Evolutionary conservation across 2,113 vertebrate species (phyloP).

Genomic region (Cololabis saira): DNA sequence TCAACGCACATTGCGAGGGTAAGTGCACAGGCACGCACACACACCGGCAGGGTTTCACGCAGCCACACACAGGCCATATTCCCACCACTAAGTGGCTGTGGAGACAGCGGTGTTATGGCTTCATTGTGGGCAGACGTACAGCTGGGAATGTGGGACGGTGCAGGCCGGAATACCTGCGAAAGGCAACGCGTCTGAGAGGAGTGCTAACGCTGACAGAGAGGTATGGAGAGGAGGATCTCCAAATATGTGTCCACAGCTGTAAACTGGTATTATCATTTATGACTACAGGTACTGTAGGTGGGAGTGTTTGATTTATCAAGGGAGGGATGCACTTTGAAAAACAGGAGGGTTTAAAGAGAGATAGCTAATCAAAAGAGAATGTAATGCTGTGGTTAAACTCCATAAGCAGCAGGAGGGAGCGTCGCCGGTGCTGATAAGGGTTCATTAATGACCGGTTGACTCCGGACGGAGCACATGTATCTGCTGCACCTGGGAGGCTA

Average conservation of each 20-base stretch:
- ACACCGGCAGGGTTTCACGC: neutral
- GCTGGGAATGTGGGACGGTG: constrained; percentile 71
- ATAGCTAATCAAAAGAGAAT: constrained; percentile 22
- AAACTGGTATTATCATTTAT: constrained; percentile 14
- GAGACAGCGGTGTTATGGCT: constrained; percentile 70
- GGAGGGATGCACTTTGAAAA: constrained; percentile 5
- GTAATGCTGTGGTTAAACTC: constrained; percentile 14
- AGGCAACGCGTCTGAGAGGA: constrained; percentile 54
- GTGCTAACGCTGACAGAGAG: constrained; percentile 66
- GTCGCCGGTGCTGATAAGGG: constrained; percentile 24
- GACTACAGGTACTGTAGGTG: constrained; percentile 3
- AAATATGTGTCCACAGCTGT: constrained; percentile 18
- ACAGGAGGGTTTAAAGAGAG: constrained; percentile 24
- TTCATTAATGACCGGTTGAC: neutral
- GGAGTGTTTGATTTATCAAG: constrained; percentile 23
- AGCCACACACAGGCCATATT: constrained; percentile 53
- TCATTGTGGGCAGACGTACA: constrained; percentile 65
- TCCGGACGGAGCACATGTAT: constrained; percentile 2
- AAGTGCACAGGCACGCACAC: constrained; percentile 18
- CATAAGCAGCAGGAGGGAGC: constrained; percentile 2
- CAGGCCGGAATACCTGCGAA: constrained; percentile 64
- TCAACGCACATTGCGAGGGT: constrained; percentile 48
- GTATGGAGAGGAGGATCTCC: constrained; percentile 56
- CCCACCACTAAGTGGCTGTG: constrained; percentile 50
- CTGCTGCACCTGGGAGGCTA: constrained; percentile 3